These are phyloP conservation scores for Nothura maculosa DNA, from an alignment of 2,797 vertebrate genomes.

Conservation along the genomic window DNA sequence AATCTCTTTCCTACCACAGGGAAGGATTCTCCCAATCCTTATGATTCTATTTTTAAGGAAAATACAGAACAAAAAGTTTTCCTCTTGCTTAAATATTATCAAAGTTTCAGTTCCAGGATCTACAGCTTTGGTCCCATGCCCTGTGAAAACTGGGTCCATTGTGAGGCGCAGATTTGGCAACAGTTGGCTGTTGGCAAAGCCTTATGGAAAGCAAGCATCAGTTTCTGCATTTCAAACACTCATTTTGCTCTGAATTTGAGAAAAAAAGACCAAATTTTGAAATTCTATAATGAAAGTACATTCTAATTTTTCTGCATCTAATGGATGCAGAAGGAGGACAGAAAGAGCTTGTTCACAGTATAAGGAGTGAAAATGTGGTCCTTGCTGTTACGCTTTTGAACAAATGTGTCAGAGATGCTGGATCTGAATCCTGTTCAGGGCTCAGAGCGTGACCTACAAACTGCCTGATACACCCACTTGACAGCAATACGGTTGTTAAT, in stretches of 20 bases:
- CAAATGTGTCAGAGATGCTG: background rate
- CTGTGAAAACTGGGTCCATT: background rate
- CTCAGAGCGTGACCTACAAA: background rate
- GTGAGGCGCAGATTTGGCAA: conserved; percentile 15
- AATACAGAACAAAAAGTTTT: background rate
- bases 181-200: background rate
- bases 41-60: background rate
- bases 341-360: background rate
- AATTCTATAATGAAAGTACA: background rate
- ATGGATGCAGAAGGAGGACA: background rate
- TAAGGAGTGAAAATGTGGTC: background rate
- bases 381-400: background rate
- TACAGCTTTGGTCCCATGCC: background rate
- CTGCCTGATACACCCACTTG: background rate
- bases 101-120: background rate
- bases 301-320: background rate
- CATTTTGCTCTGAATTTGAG: conserved; percentile 20
- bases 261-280: conserved; percentile 22
- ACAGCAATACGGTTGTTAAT: background rate
- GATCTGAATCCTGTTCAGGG: background rate
- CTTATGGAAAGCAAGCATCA: background rate
- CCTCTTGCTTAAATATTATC: background rate
- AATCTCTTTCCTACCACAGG: background rate
- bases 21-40: background rate
- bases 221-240: conserved; percentile 17